These are phyloP conservation scores for Talpa occidentalis DNA, from an alignment of 2,113 vertebrate genomes.

Conservation along the genomic window DNA sequence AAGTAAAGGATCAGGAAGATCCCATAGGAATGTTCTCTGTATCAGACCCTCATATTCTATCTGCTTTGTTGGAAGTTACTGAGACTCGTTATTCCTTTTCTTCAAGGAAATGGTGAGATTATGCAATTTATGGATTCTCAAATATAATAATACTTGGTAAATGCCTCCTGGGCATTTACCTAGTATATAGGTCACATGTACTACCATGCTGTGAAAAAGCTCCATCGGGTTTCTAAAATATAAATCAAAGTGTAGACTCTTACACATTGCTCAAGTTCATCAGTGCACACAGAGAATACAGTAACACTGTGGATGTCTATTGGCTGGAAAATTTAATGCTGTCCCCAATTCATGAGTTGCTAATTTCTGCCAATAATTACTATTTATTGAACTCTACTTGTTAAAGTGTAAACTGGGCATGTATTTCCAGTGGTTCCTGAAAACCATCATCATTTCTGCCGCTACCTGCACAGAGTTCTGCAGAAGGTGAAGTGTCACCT, in stretches of 20 bases:
- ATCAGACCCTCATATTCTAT: not conserved
- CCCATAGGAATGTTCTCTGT: not conserved
- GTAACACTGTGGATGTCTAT: not conserved
- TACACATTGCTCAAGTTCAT: not conserved
- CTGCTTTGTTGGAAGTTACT: not conserved
- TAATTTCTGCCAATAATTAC: not conserved
- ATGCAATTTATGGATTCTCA: not conserved
- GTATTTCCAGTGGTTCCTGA: constrained; percentile 40
- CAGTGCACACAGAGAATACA: not conserved
- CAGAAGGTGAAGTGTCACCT: constrained; percentile 38
- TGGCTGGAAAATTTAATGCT: not conserved
- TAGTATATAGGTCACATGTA: not conserved
- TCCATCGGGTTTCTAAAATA: not conserved
- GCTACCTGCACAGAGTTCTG: constrained; percentile 66
- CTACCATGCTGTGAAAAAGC: not conserved
- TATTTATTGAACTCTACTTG: not conserved
- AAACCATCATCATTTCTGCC: constrained; percentile 28
- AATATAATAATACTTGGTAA: not conserved
- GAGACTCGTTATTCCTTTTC: not conserved
- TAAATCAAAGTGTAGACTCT: not conserved
- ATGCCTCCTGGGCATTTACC: not conserved
- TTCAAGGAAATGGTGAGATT: not conserved
- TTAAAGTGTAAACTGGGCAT: not conserved
- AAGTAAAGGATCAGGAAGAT: not conserved
- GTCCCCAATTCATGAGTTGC: not conserved